These are phyloP conservation scores for Saccopteryx bilineata DNA, from an alignment of 2,113 vertebrate species.

Conservation along the genomic window DNA sequence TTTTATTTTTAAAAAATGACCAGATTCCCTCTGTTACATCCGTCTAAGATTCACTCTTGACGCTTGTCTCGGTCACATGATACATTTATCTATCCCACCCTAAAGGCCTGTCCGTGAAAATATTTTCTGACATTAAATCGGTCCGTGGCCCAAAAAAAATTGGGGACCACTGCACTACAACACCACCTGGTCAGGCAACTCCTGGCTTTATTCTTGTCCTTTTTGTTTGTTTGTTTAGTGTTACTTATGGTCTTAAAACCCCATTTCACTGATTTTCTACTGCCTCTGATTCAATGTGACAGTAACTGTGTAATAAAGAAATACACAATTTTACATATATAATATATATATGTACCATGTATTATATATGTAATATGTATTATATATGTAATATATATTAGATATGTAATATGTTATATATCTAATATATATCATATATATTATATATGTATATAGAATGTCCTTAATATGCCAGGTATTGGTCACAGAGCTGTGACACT, in stretches of 20 bases:
- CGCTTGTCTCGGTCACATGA: too few relatives aligned
- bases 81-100: too few relatives aligned
- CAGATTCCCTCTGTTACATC: too few relatives aligned
- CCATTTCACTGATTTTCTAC: not conserved
- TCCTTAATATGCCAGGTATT: not conserved
- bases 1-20: too few relatives aligned
- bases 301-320: not conserved
- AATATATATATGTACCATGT: not conserved
- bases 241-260: not conserved
- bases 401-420: not conserved
- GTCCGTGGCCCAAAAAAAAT: too few relatives aligned
- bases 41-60: too few relatives aligned
- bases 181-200: too few relatives aligned
- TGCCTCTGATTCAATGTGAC: not conserved
- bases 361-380: not conserved
- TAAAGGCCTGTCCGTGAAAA: too few relatives aligned
- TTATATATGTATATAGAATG: not conserved
- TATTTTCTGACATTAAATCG: too few relatives aligned
- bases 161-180: too few relatives aligned
- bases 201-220: not conserved
- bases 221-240: not conserved
- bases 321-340: not conserved
- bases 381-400: not conserved
- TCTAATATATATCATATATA: not conserved
- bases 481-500: not conserved